Evolutionary conservation across 2,888 invertebrate genomes (phyloP), one percentile per base, ranked within the genome.

Genomic region (Ditylenchus weischeri): DNA sequence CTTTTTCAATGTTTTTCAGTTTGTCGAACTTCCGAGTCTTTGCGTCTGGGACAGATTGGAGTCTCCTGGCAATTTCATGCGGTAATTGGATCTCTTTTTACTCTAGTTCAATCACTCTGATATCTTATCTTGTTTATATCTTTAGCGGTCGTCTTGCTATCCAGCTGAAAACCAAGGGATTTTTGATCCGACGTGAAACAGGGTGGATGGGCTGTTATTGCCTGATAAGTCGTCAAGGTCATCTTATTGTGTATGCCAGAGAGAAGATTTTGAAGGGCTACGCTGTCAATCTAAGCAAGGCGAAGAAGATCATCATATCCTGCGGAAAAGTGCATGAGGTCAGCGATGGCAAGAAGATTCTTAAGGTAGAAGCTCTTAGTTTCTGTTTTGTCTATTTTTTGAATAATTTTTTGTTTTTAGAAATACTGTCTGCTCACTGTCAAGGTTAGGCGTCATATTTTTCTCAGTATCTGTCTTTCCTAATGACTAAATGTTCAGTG

Each of bases 191-290:
- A 11, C 54, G 54, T 11, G 54, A 54, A n/a, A 54, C 54, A 15
- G 54, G 54, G 15, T 54, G 54, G 54, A 23, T 54, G 29, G 23
- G 21, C 10, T 54, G 54, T n/a, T 23, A 54, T n/a, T 54, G 54
- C n/a, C 23, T 54, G 11, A 21, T 54, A 2, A 54, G 54, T 54
- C 54, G 54, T 54, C 54, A 54, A 54, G 54, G 54, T 13, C 54
- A 54, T 23, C 54, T 54, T 54, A 29, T 54, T 29, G 29, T 54
- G 15, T 54, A 54, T 18, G 10, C 23, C n/a, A 29, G n/a, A 10
- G 54, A 54, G 29, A 54, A 29, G 11, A 23, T 11, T 54, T 29
- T 54, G 7, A 54, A 54, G n/a, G 54, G 54, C 54, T 54, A 54
- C 29, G 54, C 54, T 11, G 54, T 54, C 11, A 54, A 54, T 8